phyloP scores from a whole-genome alignment of 2,113 vertebrate species.

The Cairina moschata region DNA sequence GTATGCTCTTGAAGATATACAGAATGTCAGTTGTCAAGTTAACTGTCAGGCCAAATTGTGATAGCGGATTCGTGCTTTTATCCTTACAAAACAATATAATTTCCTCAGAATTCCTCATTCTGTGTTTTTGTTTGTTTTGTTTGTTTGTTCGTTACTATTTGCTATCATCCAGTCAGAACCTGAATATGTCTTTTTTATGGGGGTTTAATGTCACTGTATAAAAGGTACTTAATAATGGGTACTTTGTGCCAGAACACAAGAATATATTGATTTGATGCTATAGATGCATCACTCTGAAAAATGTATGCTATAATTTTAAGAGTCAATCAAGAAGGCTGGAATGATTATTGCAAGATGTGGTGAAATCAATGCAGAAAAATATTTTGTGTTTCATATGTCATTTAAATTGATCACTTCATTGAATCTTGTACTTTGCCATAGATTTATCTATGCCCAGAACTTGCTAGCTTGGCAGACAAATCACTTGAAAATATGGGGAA shows the following conservation, averaged over 20 bases:
- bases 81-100: neutral
- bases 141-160: neutral
- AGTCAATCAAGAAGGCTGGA: constrained; percentile 51
- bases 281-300: constrained; percentile 21
- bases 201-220: neutral
- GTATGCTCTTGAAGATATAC: too few relatives aligned
- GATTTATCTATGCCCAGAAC: neutral
- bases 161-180: neutral
- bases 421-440: neutral
- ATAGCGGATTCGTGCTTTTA: neutral
- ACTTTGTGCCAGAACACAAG: neutral
- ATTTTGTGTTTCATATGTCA: constrained; percentile 35
- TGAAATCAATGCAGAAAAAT: constrained; percentile 47
- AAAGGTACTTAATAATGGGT: neutral
- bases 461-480: constrained; percentile 6
- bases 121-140: neutral
- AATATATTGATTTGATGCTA: constrained; percentile 9
- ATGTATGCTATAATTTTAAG: constrained; percentile 2
- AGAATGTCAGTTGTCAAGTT: neutral
- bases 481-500: neutral
- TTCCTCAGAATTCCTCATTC: neutral
- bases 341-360: constrained; percentile 38
- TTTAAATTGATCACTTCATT: constrained; percentile 18
- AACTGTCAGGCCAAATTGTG: neutral
- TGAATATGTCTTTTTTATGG: neutral